A percentile compares a stretch with the other conserved stretches of the same genome.
phyloP scores from a whole-genome alignment of 2,888 invertebrate species.

The Cerceris rybyensis region DNA sequence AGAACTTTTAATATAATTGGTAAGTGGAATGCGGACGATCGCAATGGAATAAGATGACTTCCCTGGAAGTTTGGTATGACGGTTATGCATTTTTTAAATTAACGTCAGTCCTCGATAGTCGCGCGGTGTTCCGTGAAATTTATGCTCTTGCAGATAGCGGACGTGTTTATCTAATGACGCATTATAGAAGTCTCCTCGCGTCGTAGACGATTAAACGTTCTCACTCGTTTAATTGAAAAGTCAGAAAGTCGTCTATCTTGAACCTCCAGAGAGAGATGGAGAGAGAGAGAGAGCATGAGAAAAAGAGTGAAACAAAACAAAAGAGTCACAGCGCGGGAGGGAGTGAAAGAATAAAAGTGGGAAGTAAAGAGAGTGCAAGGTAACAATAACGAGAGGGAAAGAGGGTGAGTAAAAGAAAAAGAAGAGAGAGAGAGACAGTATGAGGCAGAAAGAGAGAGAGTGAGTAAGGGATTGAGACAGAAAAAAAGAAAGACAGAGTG shows the following conservation, averaged over 20 bases:
- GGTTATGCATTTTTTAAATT: not conserved
- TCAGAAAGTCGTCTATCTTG: conserved; percentile 32
- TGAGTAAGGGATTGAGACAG: too few relatives aligned
- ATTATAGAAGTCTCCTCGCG: conserved; percentile 41
- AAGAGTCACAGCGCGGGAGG: too few relatives aligned
- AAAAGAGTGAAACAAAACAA: too few relatives aligned
- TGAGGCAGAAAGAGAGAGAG: too few relatives aligned
- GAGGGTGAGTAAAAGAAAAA: too few relatives aligned
- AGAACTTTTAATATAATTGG: not conserved
- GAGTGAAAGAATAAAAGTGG: too few relatives aligned
- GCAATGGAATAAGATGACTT: not conserved
- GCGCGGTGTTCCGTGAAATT: conserved; percentile 44
- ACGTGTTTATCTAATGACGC: conserved; percentile 53
- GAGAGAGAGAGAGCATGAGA: too few relatives aligned
- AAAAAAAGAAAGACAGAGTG: too few relatives aligned
- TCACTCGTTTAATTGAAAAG: conserved; percentile 36
- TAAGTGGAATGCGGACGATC: not conserved
- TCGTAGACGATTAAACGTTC: conserved; percentile 22
- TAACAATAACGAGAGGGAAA: too few relatives aligned
- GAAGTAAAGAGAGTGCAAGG: too few relatives aligned
- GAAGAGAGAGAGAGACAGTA: too few relatives aligned
- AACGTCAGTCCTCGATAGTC: not conserved
- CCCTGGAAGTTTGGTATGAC: not conserved
- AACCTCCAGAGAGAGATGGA: too few relatives aligned
- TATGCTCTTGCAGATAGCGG: conserved; percentile 36